Conservation (phyloP, 2,797 vertebrate species). For the Echiichthys vipera region DNA sequence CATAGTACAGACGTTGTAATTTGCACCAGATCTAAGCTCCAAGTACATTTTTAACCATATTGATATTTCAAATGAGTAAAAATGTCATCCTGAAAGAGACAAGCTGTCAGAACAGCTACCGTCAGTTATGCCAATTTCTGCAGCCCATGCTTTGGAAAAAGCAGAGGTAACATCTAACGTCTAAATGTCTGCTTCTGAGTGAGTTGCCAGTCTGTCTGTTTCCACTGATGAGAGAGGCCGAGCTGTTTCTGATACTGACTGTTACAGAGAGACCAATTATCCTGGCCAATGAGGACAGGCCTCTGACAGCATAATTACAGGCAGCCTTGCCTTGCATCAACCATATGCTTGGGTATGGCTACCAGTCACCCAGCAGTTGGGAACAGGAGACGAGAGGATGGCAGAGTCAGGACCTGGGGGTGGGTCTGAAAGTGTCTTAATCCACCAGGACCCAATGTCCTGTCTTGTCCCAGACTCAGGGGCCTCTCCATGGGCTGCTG, state of each 20-base stretch:
- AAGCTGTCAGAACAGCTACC: conserved; percentile 5
- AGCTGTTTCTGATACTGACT: conserved; percentile 77
- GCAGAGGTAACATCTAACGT: conserved; percentile 40
- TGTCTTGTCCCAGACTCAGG: conserved; percentile 75
- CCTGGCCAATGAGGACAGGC: conserved; percentile 79
- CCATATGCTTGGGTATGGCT: conserved; percentile 67
- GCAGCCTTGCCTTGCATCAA: conserved; percentile 66
- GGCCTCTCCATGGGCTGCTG: conserved; percentile 74
- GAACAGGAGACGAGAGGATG: conserved; percentile 56
- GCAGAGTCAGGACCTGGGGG: conserved; percentile 49
- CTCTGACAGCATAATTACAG: conserved; percentile 83
- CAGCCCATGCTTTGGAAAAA: conserved; percentile 34
- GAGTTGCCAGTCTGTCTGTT: conserved; percentile 68
- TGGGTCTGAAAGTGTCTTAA: conserved; percentile 75
- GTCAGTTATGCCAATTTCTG: conserved; percentile 17
- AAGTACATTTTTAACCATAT: neutral
- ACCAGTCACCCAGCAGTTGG: conserved; percentile 58
- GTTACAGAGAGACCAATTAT: conserved; percentile 81
- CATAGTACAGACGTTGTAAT: neutral
- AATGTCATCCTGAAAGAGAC: conserved; percentile 10
- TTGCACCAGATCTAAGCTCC: conserved; percentile 1
- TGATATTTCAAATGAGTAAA: neutral
- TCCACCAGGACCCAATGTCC: conserved; percentile 72
- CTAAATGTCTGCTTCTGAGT: conserved; percentile 54
- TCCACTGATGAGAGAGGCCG: conserved; percentile 69